Conservation (phyloP, 2,888 invertebrate species). For the Coronaproctus castanopsis region DNA sequence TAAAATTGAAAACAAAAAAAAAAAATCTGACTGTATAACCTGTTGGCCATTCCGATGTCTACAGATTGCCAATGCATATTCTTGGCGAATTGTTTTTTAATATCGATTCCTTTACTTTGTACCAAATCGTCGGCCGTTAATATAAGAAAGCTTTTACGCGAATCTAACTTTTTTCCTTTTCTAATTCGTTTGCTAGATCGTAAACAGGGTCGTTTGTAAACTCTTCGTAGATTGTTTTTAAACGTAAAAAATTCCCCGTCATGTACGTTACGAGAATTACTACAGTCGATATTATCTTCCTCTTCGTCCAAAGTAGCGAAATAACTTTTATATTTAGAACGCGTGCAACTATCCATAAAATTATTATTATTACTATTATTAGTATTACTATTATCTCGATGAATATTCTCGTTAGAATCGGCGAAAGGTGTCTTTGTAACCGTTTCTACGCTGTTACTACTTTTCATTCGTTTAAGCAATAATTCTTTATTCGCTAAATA, state of each 20-base stretch:
- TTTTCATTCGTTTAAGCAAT: constrained; percentile 16
- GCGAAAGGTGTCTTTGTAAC: not conserved
- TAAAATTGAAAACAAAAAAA: not conserved
- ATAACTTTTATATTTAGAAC: not conserved
- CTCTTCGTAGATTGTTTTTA: constrained; percentile 5
- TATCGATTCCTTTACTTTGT: constrained; percentile 1
- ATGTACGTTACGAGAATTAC: not conserved
- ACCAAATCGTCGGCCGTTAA: constrained; percentile 15
- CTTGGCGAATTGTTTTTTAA: not conserved
- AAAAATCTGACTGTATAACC: too few relatives aligned
- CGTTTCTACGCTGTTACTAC: constrained; percentile 12
- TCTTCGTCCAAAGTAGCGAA: not conserved
- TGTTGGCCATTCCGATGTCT: constrained; percentile 8
- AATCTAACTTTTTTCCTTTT: constrained; percentile 19
- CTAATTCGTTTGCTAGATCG: constrained; percentile 19
- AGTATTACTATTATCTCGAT: not conserved
- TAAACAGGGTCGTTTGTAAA: constrained; percentile 14
- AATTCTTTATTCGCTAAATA: constrained; percentile 16
- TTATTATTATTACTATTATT: not conserved
- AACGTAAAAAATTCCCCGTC: not conserved
- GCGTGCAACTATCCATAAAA: too few relatives aligned
- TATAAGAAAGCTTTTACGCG: constrained; percentile 19
- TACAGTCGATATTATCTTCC: not conserved
- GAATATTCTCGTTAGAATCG: not conserved
- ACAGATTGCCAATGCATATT: constrained; percentile 14